Evolutionary conservation across 2,113 vertebrate genomes (phyloP).

Genomic region (Xenopus laevis): DNA sequence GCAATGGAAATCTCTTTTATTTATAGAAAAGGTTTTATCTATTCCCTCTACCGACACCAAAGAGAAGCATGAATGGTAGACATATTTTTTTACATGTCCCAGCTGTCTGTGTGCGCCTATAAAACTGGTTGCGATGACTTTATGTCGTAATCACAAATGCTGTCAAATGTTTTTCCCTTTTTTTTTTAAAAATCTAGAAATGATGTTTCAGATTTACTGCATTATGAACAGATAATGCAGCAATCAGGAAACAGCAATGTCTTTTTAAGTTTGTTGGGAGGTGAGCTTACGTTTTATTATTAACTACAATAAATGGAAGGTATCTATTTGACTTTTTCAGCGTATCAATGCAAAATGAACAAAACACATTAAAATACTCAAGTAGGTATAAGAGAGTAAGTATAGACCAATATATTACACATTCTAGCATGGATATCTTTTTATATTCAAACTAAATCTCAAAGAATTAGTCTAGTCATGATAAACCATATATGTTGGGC

Average conservation of each 20-base stretch:
- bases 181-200: constrained; percentile 3
- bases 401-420: not conserved
- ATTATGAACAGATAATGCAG: not conserved
- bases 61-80: constrained; percentile 53
- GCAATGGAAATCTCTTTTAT: constrained; percentile 54
- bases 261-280: not conserved
- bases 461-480: too few relatives aligned
- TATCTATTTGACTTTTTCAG: not conserved
- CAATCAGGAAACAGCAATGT: not conserved
- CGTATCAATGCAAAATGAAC: not conserved
- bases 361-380: not conserved
- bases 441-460: too few relatives aligned
- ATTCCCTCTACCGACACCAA: constrained; percentile 53
- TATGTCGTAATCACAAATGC: constrained; percentile 49
- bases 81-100: constrained; percentile 52
- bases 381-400: not conserved
- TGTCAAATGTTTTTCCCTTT: constrained; percentile 49
- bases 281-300: not conserved
- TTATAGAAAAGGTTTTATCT: constrained; percentile 53
- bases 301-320: not conserved
- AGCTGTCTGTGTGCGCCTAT: constrained; percentile 53
- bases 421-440: too few relatives aligned
- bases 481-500: too few relatives aligned
- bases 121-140: constrained; percentile 52
- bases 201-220: constrained; percentile 4